A percentile compares a stretch with the other conserved stretches of the same genome.
Conservation (phyloP, 1,140 invertebrate species). For the Liolophura sinensis region DNA sequence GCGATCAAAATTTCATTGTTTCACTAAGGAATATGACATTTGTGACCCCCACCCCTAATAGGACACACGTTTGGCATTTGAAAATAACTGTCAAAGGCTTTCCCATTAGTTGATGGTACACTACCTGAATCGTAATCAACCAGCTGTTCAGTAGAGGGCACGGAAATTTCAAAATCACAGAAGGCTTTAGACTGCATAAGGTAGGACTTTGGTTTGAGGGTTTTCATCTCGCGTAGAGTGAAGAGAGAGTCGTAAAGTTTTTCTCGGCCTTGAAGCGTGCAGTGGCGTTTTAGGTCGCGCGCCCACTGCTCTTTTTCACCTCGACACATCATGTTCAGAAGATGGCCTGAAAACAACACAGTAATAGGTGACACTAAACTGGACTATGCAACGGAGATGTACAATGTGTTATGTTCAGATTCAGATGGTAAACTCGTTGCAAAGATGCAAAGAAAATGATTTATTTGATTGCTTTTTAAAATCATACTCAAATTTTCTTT, state of each 20-base stretch:
- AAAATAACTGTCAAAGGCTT: too few species aligned
- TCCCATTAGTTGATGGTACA: neutral
- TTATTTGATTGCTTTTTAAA: too few species aligned
- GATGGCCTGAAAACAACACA: constrained; percentile 57
- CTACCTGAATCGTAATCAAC: constrained; percentile 50
- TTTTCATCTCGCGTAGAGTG: constrained; percentile 31
- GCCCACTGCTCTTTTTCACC: constrained; percentile 59
- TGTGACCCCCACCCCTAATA: neutral
- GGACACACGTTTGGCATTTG: neutral
- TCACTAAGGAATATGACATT: too few species aligned
- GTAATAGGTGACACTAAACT: neutral
- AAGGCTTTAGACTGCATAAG: constrained; percentile 37
- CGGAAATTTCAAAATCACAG: constrained; percentile 30
- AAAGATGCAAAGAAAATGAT: too few species aligned
- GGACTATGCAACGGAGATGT: too few species aligned
- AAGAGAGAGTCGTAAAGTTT: constrained; percentile 48
- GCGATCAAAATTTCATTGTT: too few species aligned
- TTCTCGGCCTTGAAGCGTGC: constrained; percentile 38
- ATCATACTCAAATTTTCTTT: too few species aligned
- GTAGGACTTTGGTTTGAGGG: constrained; percentile 36
- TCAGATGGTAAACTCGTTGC: too few species aligned
- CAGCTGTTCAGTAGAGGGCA: constrained; percentile 35
- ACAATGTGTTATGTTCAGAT: too few species aligned
- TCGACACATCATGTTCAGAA: constrained; percentile 57
- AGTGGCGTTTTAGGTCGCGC: constrained; percentile 33